Percentiles rank a stretch among this genome's conserved stretches.
Conservation (phyloP, 2,113 vertebrate genomes). For the Osmerus mordax region DNA sequence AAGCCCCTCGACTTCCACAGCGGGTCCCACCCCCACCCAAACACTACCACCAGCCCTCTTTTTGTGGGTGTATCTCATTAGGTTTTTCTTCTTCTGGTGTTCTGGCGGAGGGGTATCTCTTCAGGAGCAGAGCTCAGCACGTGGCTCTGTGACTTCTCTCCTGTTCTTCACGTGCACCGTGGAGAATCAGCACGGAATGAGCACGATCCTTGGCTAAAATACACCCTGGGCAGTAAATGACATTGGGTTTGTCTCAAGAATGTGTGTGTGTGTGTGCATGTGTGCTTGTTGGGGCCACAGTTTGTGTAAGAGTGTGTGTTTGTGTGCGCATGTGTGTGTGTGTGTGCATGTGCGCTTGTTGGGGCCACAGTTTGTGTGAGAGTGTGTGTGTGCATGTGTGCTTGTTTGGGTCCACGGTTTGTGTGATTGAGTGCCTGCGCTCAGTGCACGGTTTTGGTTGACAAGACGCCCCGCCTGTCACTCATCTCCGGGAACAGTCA, state of each 20-base stretch:
- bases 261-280: conserved; percentile 13
- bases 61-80: neutral
- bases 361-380: neutral
- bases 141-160: conserved; percentile 26
- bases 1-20: neutral
- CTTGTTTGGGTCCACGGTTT: neutral
- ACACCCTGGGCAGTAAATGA: conserved; percentile 20
- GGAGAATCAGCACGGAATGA: conserved; percentile 26
- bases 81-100: conserved; percentile 1
- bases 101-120: neutral
- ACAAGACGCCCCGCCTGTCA: neutral
- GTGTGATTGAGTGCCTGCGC: neutral
- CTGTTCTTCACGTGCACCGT: conserved; percentile 24
- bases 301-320: neutral
- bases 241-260: conserved; percentile 5
- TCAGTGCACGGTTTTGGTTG: neutral
- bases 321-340: neutral
- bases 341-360: neutral
- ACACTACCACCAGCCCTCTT: too few species aligned
- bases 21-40: neutral
- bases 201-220: conserved; percentile 23
- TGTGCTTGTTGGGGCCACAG: neutral
- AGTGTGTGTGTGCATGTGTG: conserved; percentile 7
- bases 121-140: conserved; percentile 15
- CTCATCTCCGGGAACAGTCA: neutral